Evolutionary conservation across 2,888 invertebrate species (phyloP).

Genomic region (Himalopsyche tibetana): DNA sequence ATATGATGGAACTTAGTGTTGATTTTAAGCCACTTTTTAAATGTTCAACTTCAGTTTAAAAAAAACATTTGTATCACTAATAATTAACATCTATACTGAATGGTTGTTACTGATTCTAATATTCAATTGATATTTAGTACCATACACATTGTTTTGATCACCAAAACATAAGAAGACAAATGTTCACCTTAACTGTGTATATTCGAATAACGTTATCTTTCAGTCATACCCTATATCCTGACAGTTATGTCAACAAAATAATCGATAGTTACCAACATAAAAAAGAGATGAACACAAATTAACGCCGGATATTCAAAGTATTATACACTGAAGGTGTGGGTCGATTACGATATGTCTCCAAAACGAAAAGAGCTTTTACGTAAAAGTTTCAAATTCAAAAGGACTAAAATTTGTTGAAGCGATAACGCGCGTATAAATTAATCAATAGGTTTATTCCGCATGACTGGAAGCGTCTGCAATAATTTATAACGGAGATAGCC

Average conservation of each 20-base stretch:
- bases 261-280: not conserved
- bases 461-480: not conserved
- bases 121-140: too few relatives aligned
- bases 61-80: too few relatives aligned
- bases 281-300: not conserved
- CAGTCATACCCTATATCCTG: not conserved
- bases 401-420: not conserved
- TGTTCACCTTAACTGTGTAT: not conserved
- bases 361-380: not conserved
- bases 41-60: too few relatives aligned
- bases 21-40: too few relatives aligned
- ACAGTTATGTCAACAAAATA: constrained; percentile 15
- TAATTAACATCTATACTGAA: too few relatives aligned
- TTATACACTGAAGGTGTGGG: too few relatives aligned
- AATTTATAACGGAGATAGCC: not conserved
- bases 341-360: not conserved
- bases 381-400: not conserved
- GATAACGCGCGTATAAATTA: not conserved
- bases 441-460: not conserved
- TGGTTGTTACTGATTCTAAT: too few relatives aligned
- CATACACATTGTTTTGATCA: too few relatives aligned
- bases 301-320: not conserved
- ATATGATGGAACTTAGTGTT: too few relatives aligned
- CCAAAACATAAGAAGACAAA: too few relatives aligned
- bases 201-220: not conserved